Evolutionary conservation across 2,888 invertebrate genomes (phyloP).

Genomic region (Leucoptera coffeella): DNA sequence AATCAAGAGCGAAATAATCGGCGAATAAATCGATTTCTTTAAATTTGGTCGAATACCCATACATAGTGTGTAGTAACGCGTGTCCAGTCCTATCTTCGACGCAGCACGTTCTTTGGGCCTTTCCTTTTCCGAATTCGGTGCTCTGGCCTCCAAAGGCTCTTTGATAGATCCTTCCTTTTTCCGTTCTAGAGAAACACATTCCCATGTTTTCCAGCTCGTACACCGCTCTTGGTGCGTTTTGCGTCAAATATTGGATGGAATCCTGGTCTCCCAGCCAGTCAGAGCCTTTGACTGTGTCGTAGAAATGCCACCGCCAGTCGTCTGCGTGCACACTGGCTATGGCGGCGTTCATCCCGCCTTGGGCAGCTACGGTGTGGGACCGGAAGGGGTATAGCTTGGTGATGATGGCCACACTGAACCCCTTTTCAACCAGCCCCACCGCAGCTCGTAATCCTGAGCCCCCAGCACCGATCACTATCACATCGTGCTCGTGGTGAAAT

Average conservation of each 20-base stretch:
- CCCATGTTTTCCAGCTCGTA: conserved; percentile 88
- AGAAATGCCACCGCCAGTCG: conserved; percentile 96
- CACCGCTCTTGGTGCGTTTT: conserved; percentile 77
- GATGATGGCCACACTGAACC: conserved; percentile 91
- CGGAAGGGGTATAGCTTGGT: conserved; percentile 96
- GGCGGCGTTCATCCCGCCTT: conserved; percentile 97
- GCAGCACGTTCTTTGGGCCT: conserved; percentile 90
- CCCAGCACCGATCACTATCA: conserved; percentile 91
- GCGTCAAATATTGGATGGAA: conserved; percentile 94
- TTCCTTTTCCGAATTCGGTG: conserved; percentile 86
- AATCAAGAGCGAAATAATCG: conserved; percentile 93
- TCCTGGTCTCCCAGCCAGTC: conserved; percentile 99
- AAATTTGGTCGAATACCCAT: conserved; percentile 88
- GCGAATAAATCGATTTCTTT: conserved; percentile 91
- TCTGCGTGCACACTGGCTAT: conserved; percentile 91
- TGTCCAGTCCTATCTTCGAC: conserved; percentile 99
- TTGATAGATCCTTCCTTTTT: conserved; percentile 95
- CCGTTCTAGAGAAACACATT: conserved; percentile 96
- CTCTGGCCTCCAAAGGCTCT: conserved; percentile 97
- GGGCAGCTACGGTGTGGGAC: conserved; percentile 97
- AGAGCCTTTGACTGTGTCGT: conserved; percentile 95
- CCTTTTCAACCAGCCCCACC: conserved; percentile 85
- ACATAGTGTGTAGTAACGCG: conserved; percentile 91
- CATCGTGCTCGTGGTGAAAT: conserved; percentile 90
- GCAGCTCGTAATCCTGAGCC: conserved; percentile 94